Conservation (phyloP, 1,140 invertebrate genomes). For the Glossosoma conforme region DNA sequence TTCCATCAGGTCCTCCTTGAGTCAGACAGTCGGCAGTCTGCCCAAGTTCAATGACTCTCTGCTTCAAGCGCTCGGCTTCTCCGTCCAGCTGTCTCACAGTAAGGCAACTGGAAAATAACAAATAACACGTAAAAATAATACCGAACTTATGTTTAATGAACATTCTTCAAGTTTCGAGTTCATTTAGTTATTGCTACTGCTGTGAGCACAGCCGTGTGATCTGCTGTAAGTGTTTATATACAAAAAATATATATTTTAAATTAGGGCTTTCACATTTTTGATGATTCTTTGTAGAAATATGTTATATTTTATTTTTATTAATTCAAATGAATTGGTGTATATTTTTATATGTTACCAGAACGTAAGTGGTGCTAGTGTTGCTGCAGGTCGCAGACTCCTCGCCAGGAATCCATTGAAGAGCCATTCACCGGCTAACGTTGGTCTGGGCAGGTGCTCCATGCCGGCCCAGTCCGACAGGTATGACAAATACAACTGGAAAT, state of each 20-base stretch:
- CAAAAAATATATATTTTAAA: not conserved
- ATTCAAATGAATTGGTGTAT: too few species aligned
- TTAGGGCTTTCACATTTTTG: not conserved
- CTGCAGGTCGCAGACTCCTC: slow-evolving; percentile 36
- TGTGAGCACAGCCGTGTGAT: too few species aligned
- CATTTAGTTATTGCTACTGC: too few species aligned
- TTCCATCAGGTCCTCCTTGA: not conserved
- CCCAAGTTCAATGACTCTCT: slow-evolving; percentile 18
- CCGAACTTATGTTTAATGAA: too few species aligned
- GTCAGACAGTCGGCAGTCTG: slow-evolving; percentile 8
- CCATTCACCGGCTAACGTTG: slow-evolving; percentile 40
- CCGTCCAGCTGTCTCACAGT: slow-evolving; percentile 28
- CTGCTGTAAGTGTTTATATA: too few species aligned
- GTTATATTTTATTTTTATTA: too few species aligned
- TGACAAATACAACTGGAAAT: slow-evolving; percentile 42
- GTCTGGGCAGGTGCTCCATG: slow-evolving; percentile 39
- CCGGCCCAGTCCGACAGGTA: slow-evolving; percentile 44
- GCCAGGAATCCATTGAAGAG: slow-evolving; percentile 40
- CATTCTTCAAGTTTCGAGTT: too few species aligned
- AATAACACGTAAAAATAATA: not conserved
- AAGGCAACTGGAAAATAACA: slow-evolving; percentile 23
- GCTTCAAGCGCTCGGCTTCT: slow-evolving; percentile 22
- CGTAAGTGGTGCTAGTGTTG: slow-evolving; percentile 38
- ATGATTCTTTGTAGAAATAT: too few species aligned
- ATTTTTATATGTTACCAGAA: slow-evolving; percentile 39